These are phyloP conservation scores for Theretra japonica DNA, from an alignment of 2,888 invertebrate genomes.

Conservation along the genomic window DNA sequence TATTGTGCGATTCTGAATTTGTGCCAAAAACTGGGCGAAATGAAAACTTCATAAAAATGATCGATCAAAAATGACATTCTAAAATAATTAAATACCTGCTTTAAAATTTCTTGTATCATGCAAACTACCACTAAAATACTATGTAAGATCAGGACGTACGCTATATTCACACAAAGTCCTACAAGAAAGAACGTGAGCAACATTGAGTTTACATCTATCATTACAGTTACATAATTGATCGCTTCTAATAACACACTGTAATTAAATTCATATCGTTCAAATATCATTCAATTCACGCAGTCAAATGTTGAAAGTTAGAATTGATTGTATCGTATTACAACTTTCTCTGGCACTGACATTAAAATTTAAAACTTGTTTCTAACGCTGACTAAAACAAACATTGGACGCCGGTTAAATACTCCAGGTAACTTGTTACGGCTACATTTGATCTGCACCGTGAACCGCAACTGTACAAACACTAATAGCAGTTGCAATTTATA, in stretches of 20 bases:
- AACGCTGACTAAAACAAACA: conserved; percentile 68
- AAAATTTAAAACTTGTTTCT: conserved; percentile 82
- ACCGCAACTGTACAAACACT: conserved; percentile 50
- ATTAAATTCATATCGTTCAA: conserved; percentile 35
- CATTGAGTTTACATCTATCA: not conserved
- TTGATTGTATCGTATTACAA: conserved; percentile 60
- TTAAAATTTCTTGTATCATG: too few species aligned
- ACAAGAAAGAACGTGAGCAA: not conserved
- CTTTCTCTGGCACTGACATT: conserved; percentile 77
- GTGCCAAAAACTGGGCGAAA: too few species aligned
- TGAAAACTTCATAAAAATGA: too few species aligned
- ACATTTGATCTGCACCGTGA: conserved; percentile 68
- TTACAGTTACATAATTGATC: conserved; percentile 10
- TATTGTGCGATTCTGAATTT: too few species aligned
- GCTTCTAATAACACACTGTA: not conserved
- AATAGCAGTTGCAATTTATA: conserved; percentile 33
- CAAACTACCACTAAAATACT: too few species aligned
- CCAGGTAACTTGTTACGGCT: conserved; percentile 62
- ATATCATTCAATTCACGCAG: conserved; percentile 59
- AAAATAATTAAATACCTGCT: too few species aligned
- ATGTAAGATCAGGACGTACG: too few species aligned
- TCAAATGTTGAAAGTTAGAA: conserved; percentile 64
- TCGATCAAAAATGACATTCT: too few species aligned
- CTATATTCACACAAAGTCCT: too few species aligned
- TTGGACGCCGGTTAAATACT: conserved; percentile 75